A percentile compares a stretch with the other conserved stretches of the same genome.
Evolutionary conservation across 2,797 vertebrate genomes (phyloP).

Genomic region (Lacerta agilis): DNA sequence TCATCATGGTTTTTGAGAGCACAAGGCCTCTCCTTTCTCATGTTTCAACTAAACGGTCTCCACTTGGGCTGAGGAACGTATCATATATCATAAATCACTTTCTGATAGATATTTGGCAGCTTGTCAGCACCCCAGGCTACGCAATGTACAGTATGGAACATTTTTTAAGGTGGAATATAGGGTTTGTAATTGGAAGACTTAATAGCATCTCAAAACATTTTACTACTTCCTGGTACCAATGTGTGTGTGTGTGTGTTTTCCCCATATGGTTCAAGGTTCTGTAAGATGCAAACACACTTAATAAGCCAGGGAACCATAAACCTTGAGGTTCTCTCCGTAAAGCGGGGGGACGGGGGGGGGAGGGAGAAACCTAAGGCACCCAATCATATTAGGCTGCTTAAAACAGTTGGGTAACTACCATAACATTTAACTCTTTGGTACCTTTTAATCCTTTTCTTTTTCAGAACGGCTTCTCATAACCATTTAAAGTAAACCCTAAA

Average conservation of each 20-base stretch:
- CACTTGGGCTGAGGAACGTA: slow-evolving; percentile 90
- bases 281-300: slow-evolving; percentile 57
- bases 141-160: slow-evolving; percentile 84
- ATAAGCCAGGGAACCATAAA: slow-evolving; percentile 66
- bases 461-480: accelerated
- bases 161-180: slow-evolving; percentile 92
- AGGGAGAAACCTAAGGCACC: slow-evolving; percentile 48
- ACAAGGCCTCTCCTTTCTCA: slow-evolving; percentile 88
- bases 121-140: slow-evolving; percentile 83
- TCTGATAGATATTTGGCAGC: slow-evolving; percentile 94
- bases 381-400: slow-evolving; percentile 31
- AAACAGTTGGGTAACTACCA: slow-evolving; percentile 22
- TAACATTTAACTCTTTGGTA: slow-evolving; percentile 54
- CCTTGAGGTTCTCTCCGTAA: slow-evolving; percentile 59
- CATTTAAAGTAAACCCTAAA: neutral
- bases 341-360: slow-evolving; percentile 56
- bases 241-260: slow-evolving; percentile 10
- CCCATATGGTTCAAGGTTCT: slow-evolving; percentile 69
- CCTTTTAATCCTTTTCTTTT: neutral
- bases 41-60: slow-evolving; percentile 93
- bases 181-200: slow-evolving; percentile 81
- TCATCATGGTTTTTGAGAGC: slow-evolving; percentile 82
- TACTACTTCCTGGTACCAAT: slow-evolving; percentile 64
- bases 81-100: slow-evolving; percentile 95
- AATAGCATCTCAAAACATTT: slow-evolving; percentile 76